Percentiles rank a stretch among this genome's conserved stretches.
phyloP scores from a whole-genome alignment of 1,140 invertebrate species.

The Drosophila insularis region DNA sequence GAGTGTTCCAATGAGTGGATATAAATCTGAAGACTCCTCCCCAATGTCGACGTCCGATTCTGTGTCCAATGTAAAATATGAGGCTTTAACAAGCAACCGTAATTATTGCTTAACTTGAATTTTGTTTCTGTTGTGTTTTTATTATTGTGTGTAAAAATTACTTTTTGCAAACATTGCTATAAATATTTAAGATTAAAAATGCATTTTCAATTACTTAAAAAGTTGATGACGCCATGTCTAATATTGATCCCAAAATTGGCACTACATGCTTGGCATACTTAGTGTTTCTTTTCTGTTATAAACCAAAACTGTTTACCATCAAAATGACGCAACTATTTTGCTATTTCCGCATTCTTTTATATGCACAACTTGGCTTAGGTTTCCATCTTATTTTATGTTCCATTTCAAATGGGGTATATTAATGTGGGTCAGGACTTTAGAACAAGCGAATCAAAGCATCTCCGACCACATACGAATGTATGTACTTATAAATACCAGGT shows the following conservation, averaged over 20 bases:
- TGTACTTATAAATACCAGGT: too few relatives aligned
- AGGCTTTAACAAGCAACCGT: background rate
- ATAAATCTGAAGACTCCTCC: background rate
- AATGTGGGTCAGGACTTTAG: too few relatives aligned
- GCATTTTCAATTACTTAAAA: background rate
- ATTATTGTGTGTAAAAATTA: background rate
- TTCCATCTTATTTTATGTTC: too few relatives aligned
- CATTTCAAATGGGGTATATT: too few relatives aligned
- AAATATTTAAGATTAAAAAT: background rate
- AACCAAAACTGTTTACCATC: slow-evolving; percentile 10
- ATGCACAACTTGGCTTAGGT: too few relatives aligned
- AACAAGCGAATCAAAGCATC: too few relatives aligned
- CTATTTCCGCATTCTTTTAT: slow-evolving; percentile 30
- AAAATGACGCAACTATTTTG: slow-evolving; percentile 31
- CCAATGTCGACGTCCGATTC: slow-evolving; percentile 22
- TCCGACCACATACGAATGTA: too few relatives aligned
- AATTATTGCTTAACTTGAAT: slow-evolving; percentile 8
- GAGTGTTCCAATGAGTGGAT: slow-evolving; percentile 9
- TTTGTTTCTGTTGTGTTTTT: background rate
- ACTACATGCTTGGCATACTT: slow-evolving; percentile 37
- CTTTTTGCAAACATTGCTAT: slow-evolving; percentile 21
- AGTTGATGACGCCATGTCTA: slow-evolving; percentile 25
- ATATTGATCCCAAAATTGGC: slow-evolving; percentile 12
- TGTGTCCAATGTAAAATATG: slow-evolving; percentile 27
- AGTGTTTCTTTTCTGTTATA: background rate